These are phyloP conservation scores for Tretioscincus oriximinensis DNA, from an alignment of 2,113 vertebrate species.

Conservation along the genomic window DNA sequence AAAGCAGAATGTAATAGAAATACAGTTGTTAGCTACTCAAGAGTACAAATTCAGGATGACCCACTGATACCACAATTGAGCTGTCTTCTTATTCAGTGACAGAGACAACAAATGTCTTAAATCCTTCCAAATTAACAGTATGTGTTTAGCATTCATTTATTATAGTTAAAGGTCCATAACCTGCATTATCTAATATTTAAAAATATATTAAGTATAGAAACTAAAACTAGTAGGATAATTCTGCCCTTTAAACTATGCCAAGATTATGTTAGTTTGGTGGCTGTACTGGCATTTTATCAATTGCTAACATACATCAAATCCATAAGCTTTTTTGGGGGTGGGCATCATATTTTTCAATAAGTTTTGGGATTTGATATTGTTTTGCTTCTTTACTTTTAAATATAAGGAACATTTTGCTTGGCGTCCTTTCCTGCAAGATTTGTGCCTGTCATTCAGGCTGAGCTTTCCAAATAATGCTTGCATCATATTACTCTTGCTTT, in stretches of 20 bases:
- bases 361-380: neutral
- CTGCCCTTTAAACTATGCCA: neutral
- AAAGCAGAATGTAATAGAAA: neutral
- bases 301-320: neutral
- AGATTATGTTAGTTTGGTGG: neutral
- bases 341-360: neutral
- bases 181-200: neutral
- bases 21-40: neutral
- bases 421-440: neutral
- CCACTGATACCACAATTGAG: neutral
- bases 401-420: neutral
- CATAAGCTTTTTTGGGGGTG: neutral
- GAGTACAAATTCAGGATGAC: neutral
- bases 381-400: neutral
- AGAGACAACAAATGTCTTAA: neutral
- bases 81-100: neutral
- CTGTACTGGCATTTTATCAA: neutral
- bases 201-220: neutral
- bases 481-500: neutral
- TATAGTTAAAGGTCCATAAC: neutral
- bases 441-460: neutral
- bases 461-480: neutral
- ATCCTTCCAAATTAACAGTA: neutral
- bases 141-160: neutral
- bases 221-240: neutral